Evolutionary conservation across 1,140 invertebrate genomes (phyloP).

Genomic region (Lepidurus packardi): DNA sequence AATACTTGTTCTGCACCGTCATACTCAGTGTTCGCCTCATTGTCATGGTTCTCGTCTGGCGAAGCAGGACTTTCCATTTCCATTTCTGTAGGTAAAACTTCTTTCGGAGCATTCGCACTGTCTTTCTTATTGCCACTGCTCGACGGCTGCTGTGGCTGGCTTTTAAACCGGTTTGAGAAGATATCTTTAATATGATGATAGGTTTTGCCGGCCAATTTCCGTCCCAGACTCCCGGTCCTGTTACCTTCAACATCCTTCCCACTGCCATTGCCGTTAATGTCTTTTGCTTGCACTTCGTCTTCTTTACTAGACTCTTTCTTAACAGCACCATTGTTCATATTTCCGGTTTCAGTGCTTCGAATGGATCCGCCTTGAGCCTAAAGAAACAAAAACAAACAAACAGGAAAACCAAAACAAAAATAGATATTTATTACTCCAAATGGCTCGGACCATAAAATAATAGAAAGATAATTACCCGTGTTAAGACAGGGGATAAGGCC

Average conservation of each 20-base stretch:
- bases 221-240: conserved; percentile 38
- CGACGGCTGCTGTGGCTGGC: conserved; percentile 47
- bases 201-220: conserved; percentile 53
- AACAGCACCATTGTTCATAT: background rate
- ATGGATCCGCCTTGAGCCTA: background rate
- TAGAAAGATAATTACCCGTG: conserved; percentile 28
- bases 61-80: background rate
- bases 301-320: background rate
- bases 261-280: conserved; percentile 26
- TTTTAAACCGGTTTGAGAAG: conserved; percentile 72
- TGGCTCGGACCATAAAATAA: background rate
- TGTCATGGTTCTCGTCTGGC: conserved; percentile 24
- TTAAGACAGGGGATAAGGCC: conserved; percentile 23
- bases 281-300: background rate
- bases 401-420: background rate
- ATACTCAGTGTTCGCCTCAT: conserved; percentile 34
- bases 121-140: conserved; percentile 58
- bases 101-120: conserved; percentile 54
- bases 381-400: too few relatives aligned
- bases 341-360: background rate
- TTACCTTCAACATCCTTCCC: background rate
- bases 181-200: conserved; percentile 79
- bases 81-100: conserved; percentile 39
- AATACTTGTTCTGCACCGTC: conserved; percentile 29
- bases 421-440: background rate